Base-by-base conservation (phyloP, 1,140 invertebrate genomes). In the Phymorhynchus buccinoides region DNA sequence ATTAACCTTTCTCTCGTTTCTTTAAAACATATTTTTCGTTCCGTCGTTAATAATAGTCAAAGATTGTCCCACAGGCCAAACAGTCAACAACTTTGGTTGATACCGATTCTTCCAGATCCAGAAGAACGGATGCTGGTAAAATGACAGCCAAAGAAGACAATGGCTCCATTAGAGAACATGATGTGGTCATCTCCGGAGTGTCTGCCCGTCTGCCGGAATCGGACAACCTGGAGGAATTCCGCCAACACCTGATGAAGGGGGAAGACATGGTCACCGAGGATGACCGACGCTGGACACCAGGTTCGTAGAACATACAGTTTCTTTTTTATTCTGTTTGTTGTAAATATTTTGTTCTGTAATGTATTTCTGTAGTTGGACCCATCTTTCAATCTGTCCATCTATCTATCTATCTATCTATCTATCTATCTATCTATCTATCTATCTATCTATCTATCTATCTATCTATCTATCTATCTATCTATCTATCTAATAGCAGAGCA, bases 141-240 rank as follows among this genome's bases (percentile, higher is more conserved):
- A n/a, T n/a, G n/a, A n/a, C n/a, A n/a, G n/a, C n/a, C n/a, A n/a
- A n/a, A n/a, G n/a, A n/a, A n/a, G n/a, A n/a, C n/a, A n/a, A n/a
- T n/a, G n/a, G n/a, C n/a, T n/a, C n/a, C n/a, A n/a, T n/a, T n/a
- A n/a, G n/a, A n/a, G 48, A 2, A 9, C 0, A 89, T 44, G 97
- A 97, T 75, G 95, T 99, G 86, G 97, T 97, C 73, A 96, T 99
- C 86, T 95, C 95, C 82, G 98, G 98, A 52, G 95, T 99, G 89
- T 98, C 97, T 62, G 97, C 97, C 83, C 96, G 97, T 88, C 95
- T 98, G 85, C 98, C 98, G 0, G 96, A 98, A 92, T 97, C 96
- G 66, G 95, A 96, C 79, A 96, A 95, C 90, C 96, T 99, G 85
- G 96, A 97, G 88, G 97, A 99, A 93, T 98, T 99, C 92, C 96